Evolutionary conservation across 23 tunicate genomes (phyloP).

Genomic region (Phallusia fumigata): DNA sequence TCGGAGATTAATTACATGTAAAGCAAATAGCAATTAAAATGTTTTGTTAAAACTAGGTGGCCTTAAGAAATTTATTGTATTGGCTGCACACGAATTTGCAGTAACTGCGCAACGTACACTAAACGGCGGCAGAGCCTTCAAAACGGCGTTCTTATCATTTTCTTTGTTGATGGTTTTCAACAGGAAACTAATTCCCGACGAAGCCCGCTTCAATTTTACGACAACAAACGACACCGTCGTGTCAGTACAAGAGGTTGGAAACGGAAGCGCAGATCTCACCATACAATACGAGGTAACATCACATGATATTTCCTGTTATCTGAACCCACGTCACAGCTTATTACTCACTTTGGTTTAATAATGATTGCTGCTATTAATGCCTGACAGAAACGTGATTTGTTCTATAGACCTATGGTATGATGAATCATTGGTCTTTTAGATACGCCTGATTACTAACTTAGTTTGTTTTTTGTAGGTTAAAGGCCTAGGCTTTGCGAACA

Average conservation of each 20-base stretch:
- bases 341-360: too few species aligned
- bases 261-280: constrained; percentile 29
- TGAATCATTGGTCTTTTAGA: not conserved
- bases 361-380: not conserved
- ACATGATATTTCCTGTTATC: not conserved
- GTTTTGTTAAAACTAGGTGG: too few species aligned
- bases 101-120: too few species aligned
- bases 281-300: constrained; percentile 15
- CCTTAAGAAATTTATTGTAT: too few species aligned
- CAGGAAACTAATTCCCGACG: not conserved
- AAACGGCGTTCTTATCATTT: too few species aligned
- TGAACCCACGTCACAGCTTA: not conserved
- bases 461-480: constrained; percentile 31
- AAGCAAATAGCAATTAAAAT: too few species aligned
- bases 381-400: not conserved
- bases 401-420: not conserved
- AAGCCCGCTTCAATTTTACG: constrained; percentile 61
- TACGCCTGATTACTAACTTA: not conserved
- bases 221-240: constrained; percentile 31
- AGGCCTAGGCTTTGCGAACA: constrained; percentile 59
- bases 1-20: too few species aligned
- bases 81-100: too few species aligned
- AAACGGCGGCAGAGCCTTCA: too few species aligned
- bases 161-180: too few species aligned
- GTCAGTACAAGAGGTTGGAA: constrained; percentile 58